phyloP scores from a whole-genome alignment of 92 coral and sea anemone species.

The Paragorgia papillata region DNA sequence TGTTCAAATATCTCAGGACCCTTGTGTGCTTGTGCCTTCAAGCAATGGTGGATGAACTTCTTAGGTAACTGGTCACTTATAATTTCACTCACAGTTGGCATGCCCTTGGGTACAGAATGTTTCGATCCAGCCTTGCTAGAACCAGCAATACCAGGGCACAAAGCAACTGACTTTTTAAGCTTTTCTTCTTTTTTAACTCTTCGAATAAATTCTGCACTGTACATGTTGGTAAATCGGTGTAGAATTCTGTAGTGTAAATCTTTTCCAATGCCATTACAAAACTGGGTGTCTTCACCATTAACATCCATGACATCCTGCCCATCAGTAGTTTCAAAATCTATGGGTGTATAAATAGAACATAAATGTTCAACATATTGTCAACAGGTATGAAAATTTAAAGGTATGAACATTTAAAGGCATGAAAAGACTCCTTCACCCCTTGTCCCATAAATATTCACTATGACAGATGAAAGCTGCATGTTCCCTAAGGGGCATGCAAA shows the following conservation, averaged over 20 bases:
- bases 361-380: too few relatives aligned
- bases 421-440: too few relatives aligned
- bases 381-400: too few relatives aligned
- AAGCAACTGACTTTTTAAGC: slow-evolving; percentile 33
- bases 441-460: too few relatives aligned
- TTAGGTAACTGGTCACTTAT: slow-evolving; percentile 36
- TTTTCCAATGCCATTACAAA: background rate
- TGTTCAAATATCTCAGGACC: slow-evolving; percentile 21
- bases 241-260: slow-evolving; percentile 23
- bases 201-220: slow-evolving; percentile 29
- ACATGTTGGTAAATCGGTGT: slow-evolving; percentile 40
- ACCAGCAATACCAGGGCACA: slow-evolving; percentile 20
- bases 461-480: too few relatives aligned
- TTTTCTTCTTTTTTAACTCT: slow-evolving; percentile 22
- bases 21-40: slow-evolving; percentile 31
- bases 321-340: background rate
- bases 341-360: background rate
- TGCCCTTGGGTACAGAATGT: background rate
- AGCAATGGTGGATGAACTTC: slow-evolving; percentile 11
- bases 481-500: too few relatives aligned
- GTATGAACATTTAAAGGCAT: too few relatives aligned
- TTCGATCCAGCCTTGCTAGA: slow-evolving; percentile 7
- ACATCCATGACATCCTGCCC: background rate
- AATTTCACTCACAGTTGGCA: slow-evolving; percentile 27
- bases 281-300: background rate